Conservation (phyloP, 2,888 invertebrate genomes). For the Pristionchus entomophagus region DNA sequence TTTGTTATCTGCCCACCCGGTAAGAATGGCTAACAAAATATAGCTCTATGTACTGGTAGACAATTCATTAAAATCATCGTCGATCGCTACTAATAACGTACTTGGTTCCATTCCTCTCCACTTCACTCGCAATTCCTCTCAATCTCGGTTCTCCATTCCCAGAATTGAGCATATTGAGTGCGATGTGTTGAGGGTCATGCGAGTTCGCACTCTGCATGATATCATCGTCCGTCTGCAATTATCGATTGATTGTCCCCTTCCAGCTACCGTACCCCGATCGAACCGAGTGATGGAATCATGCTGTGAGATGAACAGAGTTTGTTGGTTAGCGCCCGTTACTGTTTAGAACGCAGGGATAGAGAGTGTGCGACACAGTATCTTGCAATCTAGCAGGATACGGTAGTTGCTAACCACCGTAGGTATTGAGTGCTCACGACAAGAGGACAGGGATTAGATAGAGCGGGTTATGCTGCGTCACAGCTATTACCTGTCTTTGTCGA, state of each 20-base stretch:
- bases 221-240: conserved; percentile 44
- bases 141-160: conserved; percentile 58
- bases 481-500: background rate
- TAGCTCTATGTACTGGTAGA: no score
- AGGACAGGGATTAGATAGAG: background rate
- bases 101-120: conserved; percentile 56
- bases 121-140: conserved; percentile 53
- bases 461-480: background rate
- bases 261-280: background rate
- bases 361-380: background rate
- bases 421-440: background rate
- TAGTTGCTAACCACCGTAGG: background rate
- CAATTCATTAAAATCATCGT: no score
- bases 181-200: conserved; percentile 57
- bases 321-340: background rate
- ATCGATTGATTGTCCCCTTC: background rate
- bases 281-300: background rate
- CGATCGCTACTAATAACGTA: background rate
- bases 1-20: no score
- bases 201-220: conserved; percentile 41
- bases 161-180: conserved; percentile 59
- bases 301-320: conserved; percentile 1
- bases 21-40: no score
- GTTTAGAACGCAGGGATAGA: conserved; percentile 16
- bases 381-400: background rate